Evolutionary conservation across 2,888 invertebrate species (phyloP).

Genomic region (Mythimna albipuncta): DNA sequence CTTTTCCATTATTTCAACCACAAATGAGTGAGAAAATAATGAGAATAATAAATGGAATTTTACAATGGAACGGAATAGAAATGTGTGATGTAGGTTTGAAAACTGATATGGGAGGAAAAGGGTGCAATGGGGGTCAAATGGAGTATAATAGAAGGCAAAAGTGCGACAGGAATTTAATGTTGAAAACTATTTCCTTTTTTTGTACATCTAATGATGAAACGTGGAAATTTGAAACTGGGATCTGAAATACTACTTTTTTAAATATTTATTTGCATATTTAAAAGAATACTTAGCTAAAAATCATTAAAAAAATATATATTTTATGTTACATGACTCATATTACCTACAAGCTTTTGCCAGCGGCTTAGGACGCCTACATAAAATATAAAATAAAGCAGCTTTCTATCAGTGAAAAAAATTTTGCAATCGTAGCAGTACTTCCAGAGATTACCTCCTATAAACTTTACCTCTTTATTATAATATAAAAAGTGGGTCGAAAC

Average conservation of each 20-base stretch:
- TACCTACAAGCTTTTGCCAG: too few species aligned
- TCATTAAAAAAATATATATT: too few species aligned
- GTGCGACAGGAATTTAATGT: background rate
- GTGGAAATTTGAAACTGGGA: background rate
- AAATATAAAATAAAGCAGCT: too few species aligned
- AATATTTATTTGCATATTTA: too few species aligned
- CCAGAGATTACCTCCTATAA: too few species aligned
- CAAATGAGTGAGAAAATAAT: conserved; percentile 23
- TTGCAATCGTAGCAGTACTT: too few species aligned
- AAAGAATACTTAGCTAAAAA: too few species aligned
- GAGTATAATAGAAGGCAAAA: conserved; percentile 5
- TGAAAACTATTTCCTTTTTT: background rate
- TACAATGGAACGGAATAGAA: conserved; percentile 32
- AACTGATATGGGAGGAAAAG: conserved; percentile 15
- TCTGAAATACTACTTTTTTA: background rate
- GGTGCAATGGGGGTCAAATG: conserved; percentile 13
- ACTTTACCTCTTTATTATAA: too few species aligned
- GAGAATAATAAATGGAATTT: conserved; percentile 5
- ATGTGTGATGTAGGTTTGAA: conserved; percentile 16
- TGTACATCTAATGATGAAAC: background rate
- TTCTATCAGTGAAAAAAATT: too few species aligned
- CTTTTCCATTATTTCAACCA: background rate
- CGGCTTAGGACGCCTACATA: too few species aligned
- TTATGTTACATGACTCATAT: too few species aligned
- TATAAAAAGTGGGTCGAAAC: too few species aligned